These are phyloP conservation scores for Ailuropoda melanoleuca DNA, from an alignment of 2,113 vertebrate genomes.

Conservation along the genomic window DNA sequence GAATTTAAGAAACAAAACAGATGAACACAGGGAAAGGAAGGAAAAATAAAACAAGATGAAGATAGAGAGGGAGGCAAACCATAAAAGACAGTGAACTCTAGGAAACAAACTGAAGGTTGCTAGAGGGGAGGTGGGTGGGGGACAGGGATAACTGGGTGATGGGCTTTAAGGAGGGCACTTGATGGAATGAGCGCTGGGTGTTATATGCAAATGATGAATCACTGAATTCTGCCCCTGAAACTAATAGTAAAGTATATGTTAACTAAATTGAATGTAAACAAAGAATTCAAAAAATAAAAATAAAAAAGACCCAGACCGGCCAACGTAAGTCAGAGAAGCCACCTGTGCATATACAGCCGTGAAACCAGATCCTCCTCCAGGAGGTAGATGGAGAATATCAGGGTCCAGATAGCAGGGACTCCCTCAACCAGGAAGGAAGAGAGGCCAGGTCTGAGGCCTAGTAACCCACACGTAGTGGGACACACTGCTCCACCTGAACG, in stretches of 20 bases:
- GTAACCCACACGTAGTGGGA: no score
- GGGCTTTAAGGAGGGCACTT: background rate
- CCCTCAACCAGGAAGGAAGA: background rate
- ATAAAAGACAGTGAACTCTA: background rate
- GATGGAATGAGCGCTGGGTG: background rate
- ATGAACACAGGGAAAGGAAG: background rate
- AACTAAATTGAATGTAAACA: background rate
- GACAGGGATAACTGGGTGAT: background rate
- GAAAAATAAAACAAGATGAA: background rate
- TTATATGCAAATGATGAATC: background rate
- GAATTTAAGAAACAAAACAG: background rate
- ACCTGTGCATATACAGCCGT: background rate
- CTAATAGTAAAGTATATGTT: background rate
- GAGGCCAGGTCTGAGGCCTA: background rate
- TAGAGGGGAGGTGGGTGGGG: background rate
- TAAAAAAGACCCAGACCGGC: background rate
- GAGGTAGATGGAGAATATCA: background rate
- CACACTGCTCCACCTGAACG: background rate
- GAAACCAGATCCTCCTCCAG: background rate
- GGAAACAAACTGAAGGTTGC: background rate
- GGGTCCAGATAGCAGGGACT: background rate
- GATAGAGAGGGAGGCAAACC: background rate
- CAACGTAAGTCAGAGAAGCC: background rate
- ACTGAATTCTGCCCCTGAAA: background rate
- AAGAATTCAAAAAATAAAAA: background rate